Evolutionary conservation across 2,113 vertebrate genomes (phyloP).

Genomic region (Verasper variegatus): DNA sequence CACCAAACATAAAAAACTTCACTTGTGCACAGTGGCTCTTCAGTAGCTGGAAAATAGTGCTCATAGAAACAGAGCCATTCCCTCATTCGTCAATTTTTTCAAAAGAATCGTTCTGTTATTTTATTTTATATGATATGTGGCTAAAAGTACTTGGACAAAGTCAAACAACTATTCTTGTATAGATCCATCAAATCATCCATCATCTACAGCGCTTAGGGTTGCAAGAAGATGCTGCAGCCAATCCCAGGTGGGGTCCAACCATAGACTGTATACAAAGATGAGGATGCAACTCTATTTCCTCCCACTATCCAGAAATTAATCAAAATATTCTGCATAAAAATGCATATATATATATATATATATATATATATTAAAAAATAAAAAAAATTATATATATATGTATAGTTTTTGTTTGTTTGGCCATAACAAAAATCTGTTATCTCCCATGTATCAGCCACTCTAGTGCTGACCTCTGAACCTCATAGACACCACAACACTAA

Average conservation of each 20-base stretch:
- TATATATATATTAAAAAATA: neutral
- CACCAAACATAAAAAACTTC: neutral
- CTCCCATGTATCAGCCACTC: neutral
- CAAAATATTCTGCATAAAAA: too few species aligned
- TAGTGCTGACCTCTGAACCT: constrained; percentile 34
- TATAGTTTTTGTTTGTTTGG: neutral
- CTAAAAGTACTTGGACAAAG: too few species aligned
- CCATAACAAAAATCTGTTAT: neutral
- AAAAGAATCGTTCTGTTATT: neutral
- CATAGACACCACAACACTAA: constrained; percentile 4
- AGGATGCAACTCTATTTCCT: too few species aligned
- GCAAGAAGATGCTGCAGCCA: too few species aligned
- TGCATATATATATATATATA: neutral
- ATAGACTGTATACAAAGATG: too few species aligned
- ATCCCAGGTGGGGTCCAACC: too few species aligned
- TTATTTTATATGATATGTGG: neutral
- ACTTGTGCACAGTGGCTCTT: neutral
- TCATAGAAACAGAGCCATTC: neutral
- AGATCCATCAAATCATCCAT: too few species aligned
- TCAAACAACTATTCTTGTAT: too few species aligned
- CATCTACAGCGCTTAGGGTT: too few species aligned
- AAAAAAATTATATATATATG: neutral
- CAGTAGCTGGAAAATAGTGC: too few species aligned
- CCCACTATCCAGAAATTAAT: too few species aligned
- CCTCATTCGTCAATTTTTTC: too few species aligned